These are phyloP conservation scores for Gymnobelideus leadbeateri DNA, from an alignment of 2,113 vertebrate genomes.

Conservation along the genomic window DNA sequence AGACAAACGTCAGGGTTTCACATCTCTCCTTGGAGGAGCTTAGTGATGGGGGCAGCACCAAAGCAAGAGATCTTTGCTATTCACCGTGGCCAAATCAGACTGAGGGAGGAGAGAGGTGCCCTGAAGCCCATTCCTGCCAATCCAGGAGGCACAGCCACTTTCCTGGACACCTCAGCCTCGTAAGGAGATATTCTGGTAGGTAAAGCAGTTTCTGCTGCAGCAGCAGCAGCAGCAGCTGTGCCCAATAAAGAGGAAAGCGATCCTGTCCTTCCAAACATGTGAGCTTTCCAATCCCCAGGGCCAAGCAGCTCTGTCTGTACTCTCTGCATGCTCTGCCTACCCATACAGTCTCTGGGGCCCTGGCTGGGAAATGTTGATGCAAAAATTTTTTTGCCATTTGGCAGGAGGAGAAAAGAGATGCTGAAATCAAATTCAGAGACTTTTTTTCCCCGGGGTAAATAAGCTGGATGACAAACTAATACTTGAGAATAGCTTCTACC, in stretches of 20 bases:
- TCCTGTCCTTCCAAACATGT: background rate
- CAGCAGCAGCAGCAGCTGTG: background rate
- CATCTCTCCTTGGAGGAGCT: constrained; percentile 57
- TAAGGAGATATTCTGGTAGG: background rate
- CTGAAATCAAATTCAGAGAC: accelerated
- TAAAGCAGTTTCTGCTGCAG: constrained; percentile 10
- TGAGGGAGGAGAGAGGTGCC: background rate
- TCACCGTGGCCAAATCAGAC: background rate
- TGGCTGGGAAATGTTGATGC: constrained; percentile 59
- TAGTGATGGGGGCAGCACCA: constrained; percentile 61
- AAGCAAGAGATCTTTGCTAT: constrained; percentile 67
- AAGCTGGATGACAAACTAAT: background rate
- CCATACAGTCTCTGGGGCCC: constrained; percentile 61
- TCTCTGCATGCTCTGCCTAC: too few species aligned
- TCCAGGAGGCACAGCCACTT: constrained; percentile 16
- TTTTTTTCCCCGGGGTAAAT: background rate
- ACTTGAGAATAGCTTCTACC: background rate
- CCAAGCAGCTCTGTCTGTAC: too few species aligned
- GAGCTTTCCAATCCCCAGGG: accelerated
- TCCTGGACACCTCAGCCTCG: accelerated
- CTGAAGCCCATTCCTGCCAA: constrained; percentile 28
- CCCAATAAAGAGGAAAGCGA: background rate
- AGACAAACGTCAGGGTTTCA: background rate
- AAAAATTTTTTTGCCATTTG: background rate
- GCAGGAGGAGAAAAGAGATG: constrained; percentile 19